Percentiles rank a stretch among this genome's conserved stretches.
Evolutionary conservation across 2,113 vertebrate genomes (phyloP).

Genomic region (Pseudopodoces humilis): DNA sequence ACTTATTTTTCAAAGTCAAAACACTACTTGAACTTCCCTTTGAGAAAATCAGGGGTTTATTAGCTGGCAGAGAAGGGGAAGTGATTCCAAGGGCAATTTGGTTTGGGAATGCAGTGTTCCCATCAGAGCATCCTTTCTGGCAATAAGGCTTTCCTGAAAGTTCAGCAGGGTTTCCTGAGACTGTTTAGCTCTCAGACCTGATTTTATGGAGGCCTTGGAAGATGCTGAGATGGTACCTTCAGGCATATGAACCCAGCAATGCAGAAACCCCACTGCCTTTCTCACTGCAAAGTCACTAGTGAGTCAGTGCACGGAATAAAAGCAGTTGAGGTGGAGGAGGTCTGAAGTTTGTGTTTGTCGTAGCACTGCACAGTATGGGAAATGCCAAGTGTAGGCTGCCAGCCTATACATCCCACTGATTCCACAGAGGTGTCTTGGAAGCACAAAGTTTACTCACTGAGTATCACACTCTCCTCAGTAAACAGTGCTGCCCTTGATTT

Average conservation of each 20-base stretch:
- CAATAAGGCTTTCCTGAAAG: not conserved
- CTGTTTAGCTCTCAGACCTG: not conserved
- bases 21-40: not conserved
- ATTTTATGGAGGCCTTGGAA: not conserved
- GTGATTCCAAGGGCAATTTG: slow-evolving; percentile 13
- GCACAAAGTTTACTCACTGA: not conserved
- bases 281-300: not conserved
- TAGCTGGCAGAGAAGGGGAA: slow-evolving; percentile 1
- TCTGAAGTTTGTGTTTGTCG: not conserved
- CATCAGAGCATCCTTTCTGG: not conserved
- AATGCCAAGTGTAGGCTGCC: not conserved
- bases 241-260: not conserved
- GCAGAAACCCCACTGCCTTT: not conserved
- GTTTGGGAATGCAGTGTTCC: not conserved
- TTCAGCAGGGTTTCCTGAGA: not conserved
- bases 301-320: not conserved
- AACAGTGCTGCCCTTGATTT: not conserved
- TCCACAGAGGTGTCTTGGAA: not conserved
- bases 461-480: not conserved
- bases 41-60: not conserved
- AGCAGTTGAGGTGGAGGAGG: not conserved
- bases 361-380: not conserved
- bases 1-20: slow-evolving; percentile 27
- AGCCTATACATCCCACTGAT: not conserved
- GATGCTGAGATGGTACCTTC: not conserved